phyloP scores from a whole-genome alignment of 2,888 invertebrate genomes.

The Malachius bipustulatus region DNA sequence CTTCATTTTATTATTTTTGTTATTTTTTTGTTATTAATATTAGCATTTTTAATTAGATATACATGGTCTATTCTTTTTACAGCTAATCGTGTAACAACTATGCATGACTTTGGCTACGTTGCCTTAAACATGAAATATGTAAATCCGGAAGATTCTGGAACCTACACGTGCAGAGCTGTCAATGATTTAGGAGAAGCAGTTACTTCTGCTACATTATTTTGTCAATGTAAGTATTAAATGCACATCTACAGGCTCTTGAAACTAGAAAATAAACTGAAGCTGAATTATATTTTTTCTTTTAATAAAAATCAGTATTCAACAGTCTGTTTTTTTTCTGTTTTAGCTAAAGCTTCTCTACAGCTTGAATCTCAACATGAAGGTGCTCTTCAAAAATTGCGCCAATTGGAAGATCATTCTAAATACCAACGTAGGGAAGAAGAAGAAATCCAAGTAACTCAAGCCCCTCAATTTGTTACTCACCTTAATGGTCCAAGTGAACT shows the following conservation, averaged over 20 bases:
- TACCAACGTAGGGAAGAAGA: constrained; percentile 73
- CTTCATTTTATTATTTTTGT: too few species aligned
- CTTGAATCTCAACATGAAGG: constrained; percentile 83
- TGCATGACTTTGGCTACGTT: constrained; percentile 97
- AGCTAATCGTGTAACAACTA: constrained; percentile 85
- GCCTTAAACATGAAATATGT: constrained; percentile 90
- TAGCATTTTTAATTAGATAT: too few species aligned
- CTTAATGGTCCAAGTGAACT: constrained; percentile 76
- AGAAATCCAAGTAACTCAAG: constrained; percentile 66
- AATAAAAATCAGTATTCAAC: not conserved
- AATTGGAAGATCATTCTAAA: constrained; percentile 69
- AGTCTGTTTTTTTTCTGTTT: constrained; percentile 16
- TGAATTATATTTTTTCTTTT: too few species aligned
- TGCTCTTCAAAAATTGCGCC: constrained; percentile 74
- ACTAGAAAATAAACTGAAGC: not conserved
- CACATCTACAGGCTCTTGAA: not conserved
- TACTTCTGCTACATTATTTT: constrained; percentile 82
- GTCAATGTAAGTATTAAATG: constrained; percentile 61
- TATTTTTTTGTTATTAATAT: too few species aligned
- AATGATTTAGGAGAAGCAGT: constrained; percentile 93
- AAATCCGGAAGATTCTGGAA: constrained; percentile 91
- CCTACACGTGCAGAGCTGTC: constrained; percentile 86
- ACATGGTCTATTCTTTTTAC: constrained; percentile 22
- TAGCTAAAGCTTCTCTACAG: constrained; percentile 78
- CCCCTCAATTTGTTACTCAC: constrained; percentile 76